Evolutionary conservation across 2,797 vertebrate genomes (phyloP).

Genomic region (Malurus splendens): DNA sequence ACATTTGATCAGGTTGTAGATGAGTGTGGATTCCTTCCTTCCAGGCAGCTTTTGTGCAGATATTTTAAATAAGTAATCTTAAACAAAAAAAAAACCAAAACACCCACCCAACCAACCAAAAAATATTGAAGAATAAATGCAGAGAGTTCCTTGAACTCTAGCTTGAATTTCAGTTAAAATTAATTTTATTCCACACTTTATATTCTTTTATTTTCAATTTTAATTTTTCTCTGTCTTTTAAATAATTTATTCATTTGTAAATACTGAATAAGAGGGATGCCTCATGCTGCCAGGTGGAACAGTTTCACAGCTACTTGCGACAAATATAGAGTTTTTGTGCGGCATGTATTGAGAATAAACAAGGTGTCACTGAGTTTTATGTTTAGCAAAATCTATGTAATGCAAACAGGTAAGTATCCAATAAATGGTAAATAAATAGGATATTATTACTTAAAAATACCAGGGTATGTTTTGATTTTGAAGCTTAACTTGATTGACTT

Average conservation of each 20-base stretch:
- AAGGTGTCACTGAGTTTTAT: neutral
- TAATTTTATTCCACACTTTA: neutral
- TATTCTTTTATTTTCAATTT: neutral
- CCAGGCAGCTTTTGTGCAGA: neutral
- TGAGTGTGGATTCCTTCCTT: neutral
- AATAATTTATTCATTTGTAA: neutral
- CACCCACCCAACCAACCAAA: neutral
- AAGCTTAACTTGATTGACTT: neutral
- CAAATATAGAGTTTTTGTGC: neutral
- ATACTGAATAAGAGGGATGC: neutral
- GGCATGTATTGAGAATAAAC: neutral
- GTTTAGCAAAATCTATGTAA: neutral
- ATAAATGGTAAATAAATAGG: neutral
- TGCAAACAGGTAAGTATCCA: neutral
- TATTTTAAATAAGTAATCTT: neutral
- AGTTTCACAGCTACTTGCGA: neutral
- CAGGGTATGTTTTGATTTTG: neutral
- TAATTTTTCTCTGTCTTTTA: neutral
- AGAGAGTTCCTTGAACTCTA: rapidly evolving
- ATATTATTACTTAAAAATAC: neutral
- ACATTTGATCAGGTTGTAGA: neutral
- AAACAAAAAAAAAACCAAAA: rapidly evolving
- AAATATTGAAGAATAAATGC: neutral
- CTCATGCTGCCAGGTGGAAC: neutral
- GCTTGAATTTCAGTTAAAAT: rapidly evolving